A percentile compares a stretch with the other conserved stretches of the same genome.
Conservation (phyloP, 2,888 invertebrate species). For the Eupithecia exiguata region DNA sequence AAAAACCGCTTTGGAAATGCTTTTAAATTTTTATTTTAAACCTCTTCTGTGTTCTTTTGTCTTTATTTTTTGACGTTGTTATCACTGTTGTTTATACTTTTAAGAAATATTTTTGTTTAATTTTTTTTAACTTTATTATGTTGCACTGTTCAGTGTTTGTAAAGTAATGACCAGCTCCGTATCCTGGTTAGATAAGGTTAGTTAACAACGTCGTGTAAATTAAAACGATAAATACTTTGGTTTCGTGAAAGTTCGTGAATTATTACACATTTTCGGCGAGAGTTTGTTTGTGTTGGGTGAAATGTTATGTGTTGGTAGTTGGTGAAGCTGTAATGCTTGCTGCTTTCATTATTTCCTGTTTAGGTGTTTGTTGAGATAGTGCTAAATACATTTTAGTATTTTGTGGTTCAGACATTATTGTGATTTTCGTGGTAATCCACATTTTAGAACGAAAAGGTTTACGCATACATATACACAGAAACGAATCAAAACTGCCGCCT, state of each 20-base stretch:
- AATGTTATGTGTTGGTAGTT: slow-evolving; percentile 20
- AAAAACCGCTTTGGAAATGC: not conserved
- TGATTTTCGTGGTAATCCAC: too few species aligned
- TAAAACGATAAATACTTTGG: slow-evolving; percentile 47
- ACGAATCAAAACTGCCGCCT: too few species aligned
- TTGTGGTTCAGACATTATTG: not conserved
- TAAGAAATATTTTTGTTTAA: not conserved
- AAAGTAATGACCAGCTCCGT: slow-evolving; percentile 27
- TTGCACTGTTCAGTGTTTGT: slow-evolving; percentile 16
- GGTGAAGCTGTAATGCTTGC: not conserved
- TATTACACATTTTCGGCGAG: slow-evolving; percentile 45
- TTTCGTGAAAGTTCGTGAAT: slow-evolving; percentile 51
- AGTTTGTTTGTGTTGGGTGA: slow-evolving; percentile 47
- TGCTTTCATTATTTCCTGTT: slow-evolving; percentile 20
- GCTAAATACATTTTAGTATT: not conserved
- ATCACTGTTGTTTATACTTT: not conserved
- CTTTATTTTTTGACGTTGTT: not conserved
- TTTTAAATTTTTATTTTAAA: not conserved
- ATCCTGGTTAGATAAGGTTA: slow-evolving; percentile 13
- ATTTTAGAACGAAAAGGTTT: too few species aligned
- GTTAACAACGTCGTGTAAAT: slow-evolving; percentile 48
- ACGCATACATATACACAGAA: too few species aligned
- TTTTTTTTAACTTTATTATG: not conserved
- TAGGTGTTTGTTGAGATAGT: not conserved
- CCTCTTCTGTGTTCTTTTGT: not conserved